Percentiles rank a stretch among this genome's conserved stretches.
phyloP scores from a whole-genome alignment of 2,113 vertebrate species.

The Hucho hucho region DNA sequence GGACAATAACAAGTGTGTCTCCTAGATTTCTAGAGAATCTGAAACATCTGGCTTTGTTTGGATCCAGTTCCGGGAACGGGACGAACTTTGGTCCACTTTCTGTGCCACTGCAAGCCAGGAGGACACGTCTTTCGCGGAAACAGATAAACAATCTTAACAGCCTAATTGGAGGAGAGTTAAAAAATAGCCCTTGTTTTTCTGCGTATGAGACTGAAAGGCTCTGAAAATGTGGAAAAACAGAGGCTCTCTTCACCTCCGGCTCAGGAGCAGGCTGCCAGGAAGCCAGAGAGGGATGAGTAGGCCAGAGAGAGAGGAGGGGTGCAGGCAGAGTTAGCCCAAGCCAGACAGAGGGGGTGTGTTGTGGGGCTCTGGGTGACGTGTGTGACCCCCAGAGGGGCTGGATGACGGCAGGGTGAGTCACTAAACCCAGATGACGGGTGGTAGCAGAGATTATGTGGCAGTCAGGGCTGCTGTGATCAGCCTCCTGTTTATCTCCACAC shows the following conservation, averaged over 20 bases:
- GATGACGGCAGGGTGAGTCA: slow-evolving; percentile 18
- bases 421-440: not conserved
- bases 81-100: slow-evolving; percentile 40
- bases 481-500: not conserved
- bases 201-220: slow-evolving; percentile 15
- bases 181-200: slow-evolving; percentile 39
- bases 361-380: not conserved
- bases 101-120: not conserved
- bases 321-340: too few species aligned
- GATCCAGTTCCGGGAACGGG: slow-evolving; percentile 58
- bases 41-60: slow-evolving; percentile 67
- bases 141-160: slow-evolving; percentile 53
- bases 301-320: too few species aligned
- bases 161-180: slow-evolving; percentile 44
- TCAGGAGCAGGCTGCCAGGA: not conserved
- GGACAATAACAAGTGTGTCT: slow-evolving; percentile 18
- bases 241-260: not conserved
- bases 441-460: not conserved
- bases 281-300: not conserved
- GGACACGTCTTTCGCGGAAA: slow-evolving; percentile 36
- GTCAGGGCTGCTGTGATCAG: not conserved
- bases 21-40: slow-evolving; percentile 51
- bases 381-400: not conserved
- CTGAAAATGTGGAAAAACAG: slow-evolving; percentile 25
- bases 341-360: not conserved